Percentiles rank a stretch among this genome's conserved stretches.
Conservation (phyloP, 37 sponge, comb jelly and placozoan species). For the Cladorhizidae sp. region DNA sequence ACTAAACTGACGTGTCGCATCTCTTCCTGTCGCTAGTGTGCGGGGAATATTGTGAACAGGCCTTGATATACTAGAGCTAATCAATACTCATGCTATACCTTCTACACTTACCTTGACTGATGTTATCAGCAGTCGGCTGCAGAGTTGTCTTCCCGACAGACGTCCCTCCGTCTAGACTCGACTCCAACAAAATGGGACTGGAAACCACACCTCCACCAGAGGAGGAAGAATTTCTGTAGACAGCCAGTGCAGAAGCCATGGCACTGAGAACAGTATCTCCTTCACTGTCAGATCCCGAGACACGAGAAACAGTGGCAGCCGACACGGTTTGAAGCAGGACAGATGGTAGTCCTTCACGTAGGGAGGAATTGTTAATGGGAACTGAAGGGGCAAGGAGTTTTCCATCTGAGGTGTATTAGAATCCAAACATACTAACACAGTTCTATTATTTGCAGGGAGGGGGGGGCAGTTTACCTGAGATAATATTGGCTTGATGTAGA, state of each 20-base stretch:
- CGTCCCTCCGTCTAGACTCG: background rate
- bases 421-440: too few relatives aligned
- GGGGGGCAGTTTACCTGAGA: background rate
- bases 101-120: too few relatives aligned
- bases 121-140: too few relatives aligned
- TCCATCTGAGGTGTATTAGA: background rate
- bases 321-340: background rate
- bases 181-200: background rate
- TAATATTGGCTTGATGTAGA: too few relatives aligned
- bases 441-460: conserved; percentile 1
- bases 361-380: background rate
- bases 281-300: background rate
- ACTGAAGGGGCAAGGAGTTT: background rate
- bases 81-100: too few relatives aligned
- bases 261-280: conserved; percentile 1
- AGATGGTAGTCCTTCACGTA: background rate
- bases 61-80: too few relatives aligned
- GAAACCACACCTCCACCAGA: background rate
- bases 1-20: too few relatives aligned
- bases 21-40: too few relatives aligned
- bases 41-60: too few relatives aligned
- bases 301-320: background rate
- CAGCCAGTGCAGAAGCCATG: background rate
- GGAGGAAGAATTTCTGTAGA: background rate
- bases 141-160: too few relatives aligned